These are phyloP conservation scores for Nephrocerus scutellatus DNA, from an alignment of 2,888 invertebrate genomes.

Conservation along the genomic window DNA sequence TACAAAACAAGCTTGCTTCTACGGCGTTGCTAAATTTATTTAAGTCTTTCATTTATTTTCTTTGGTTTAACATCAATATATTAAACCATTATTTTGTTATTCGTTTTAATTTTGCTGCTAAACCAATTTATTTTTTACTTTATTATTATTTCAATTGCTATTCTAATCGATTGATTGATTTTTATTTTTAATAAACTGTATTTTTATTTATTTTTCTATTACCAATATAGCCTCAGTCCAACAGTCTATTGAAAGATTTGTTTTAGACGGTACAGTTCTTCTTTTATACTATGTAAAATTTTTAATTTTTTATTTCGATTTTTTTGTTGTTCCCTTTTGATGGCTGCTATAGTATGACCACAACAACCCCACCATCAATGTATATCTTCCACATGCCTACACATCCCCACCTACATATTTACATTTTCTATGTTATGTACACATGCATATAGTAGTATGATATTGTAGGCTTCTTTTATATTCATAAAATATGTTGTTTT, in stretches of 20 bases:
- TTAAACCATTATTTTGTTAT: conserved; percentile 5
- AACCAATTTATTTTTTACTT: conserved; percentile 2
- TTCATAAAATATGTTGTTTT: too few relatives aligned
- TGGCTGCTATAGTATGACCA: too few relatives aligned
- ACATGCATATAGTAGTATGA: too few relatives aligned
- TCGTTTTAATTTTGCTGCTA: conserved; percentile 14
- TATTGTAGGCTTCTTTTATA: too few relatives aligned
- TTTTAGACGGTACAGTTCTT: conserved; percentile 49
- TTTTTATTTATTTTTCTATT: conserved; percentile 43
- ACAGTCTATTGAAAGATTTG: conserved; percentile 51
- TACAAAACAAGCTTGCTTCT: too few relatives aligned
- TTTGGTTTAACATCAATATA: too few relatives aligned
- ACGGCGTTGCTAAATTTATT: conserved; percentile 2
- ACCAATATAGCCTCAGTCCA: conserved; percentile 53
- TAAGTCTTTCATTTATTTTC: conserved; percentile 9
- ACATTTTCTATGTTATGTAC: too few relatives aligned
- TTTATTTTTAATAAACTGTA: conserved; percentile 27
- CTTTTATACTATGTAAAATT: conserved; percentile 27
- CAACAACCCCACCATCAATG: too few relatives aligned
- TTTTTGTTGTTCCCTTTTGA: conserved; percentile 12
- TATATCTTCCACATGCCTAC: too few relatives aligned
- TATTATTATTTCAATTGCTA: conserved; percentile 22
- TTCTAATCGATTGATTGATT: conserved; percentile 21
- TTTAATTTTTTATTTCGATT: conserved; percentile 18
- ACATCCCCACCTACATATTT: too few relatives aligned